These are phyloP conservation scores for Trichoplusia ni DNA, from an alignment of 1,140 invertebrate genomes.

Conservation along the genomic window DNA sequence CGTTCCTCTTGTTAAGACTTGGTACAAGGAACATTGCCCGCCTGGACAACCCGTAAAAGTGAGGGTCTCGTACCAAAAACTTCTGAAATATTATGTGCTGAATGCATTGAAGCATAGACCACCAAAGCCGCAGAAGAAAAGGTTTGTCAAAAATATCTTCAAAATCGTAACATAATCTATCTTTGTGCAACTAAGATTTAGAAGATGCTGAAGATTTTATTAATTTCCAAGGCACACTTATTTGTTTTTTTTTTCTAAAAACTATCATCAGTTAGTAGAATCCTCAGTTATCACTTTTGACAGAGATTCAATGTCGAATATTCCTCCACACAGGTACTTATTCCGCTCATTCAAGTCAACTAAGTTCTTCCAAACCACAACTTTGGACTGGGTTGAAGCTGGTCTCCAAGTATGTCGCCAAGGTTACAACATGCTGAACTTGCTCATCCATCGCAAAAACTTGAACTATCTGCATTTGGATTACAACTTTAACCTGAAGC, in stretches of 20 bases:
- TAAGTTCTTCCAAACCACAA: constrained; percentile 99
- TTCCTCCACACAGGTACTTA: constrained; percentile 84
- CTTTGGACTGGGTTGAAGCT: constrained; percentile 99
- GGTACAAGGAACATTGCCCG: constrained; percentile 99
- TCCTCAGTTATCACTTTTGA: no score
- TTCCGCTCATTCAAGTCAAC: constrained; percentile 99
- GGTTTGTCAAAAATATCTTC: constrained; percentile 85
- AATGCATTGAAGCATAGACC: constrained; percentile 98
- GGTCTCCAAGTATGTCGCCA: constrained; percentile 99
- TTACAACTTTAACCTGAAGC: constrained; percentile 99
- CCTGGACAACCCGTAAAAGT: constrained; percentile 99
- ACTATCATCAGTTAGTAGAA: no score
- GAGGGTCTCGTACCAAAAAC: constrained; percentile 98
- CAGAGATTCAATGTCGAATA: no score
- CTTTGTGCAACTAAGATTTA: no score
- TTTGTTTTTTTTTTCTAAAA: no score
- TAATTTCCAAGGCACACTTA: no score
- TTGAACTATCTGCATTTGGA: constrained; percentile 99
- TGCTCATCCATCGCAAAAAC: constrained; percentile 99
- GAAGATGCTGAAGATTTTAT: no score
- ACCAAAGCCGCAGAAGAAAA: constrained; percentile 99
- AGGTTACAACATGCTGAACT: constrained; percentile 99
- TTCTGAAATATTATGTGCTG: constrained; percentile 98
- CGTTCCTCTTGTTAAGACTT: constrained; percentile 97
- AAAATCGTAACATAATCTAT: no score